Evolutionary conservation across 2,113 vertebrate genomes (phyloP), one percentile per base, ranked within the genome.

Genomic region (Lepus americanus): DNA sequence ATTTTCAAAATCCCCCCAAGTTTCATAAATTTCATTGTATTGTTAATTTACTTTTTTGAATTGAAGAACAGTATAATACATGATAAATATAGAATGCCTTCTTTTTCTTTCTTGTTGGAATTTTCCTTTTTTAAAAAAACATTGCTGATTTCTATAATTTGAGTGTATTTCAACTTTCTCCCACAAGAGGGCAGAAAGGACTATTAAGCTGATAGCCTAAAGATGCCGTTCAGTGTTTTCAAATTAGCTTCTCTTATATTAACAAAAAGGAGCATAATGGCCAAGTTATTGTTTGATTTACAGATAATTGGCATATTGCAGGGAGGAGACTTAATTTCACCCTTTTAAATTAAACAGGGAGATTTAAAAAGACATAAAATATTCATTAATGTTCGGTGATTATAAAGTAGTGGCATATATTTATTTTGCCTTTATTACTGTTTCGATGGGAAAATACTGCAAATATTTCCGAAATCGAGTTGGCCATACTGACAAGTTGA

Each of bases 321-420:
- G 98, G 98, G 97, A 99, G 98, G 99, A 98, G 98, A 98, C 99
- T 99, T 99, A 99, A 99, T 99, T 99, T 98, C 98, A 98, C 98
- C 98, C 98, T 99, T 98, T 99, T 98, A 99, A 99, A 99, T 99
- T 99, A 99, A 99, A 99, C 99, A 99, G 98, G 99, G 99, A 98
- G 99, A 99, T 99, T 99, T 99, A 98, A 98, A 98, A 98, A 99
- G 98, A 98, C 98, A 99, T 99, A 98, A 99, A 99, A 99, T 99
- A 99, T 99, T 99, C 98, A 99, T 99, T 98, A 98, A 98, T 98
- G 98, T 98, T 98, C 98, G 98, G 98, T 98, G 98, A 99, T 99
- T 99, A 99, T 98, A 99, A 99, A 98, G 98, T 98, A 98, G 98
- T 98, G 98, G 97, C 98, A 98, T 98, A 98, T 98, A 99, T 98